Evolutionary conservation across 1,140 invertebrate species (phyloP).

Genomic region (Drosophila varians): DNA sequence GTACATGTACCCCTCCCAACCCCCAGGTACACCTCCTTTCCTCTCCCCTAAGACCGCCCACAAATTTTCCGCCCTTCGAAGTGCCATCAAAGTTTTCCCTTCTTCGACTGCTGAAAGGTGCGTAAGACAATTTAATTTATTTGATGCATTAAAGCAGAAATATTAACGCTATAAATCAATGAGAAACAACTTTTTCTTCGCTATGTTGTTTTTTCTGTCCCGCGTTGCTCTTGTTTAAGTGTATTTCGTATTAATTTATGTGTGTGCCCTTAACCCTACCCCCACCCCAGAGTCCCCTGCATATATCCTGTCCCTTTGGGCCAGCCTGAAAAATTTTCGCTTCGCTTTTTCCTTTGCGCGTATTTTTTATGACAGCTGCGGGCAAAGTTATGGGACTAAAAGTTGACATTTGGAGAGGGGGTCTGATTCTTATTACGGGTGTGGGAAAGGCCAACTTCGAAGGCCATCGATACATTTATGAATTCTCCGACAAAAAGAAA

Average conservation of each 20-base stretch:
- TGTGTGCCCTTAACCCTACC: conserved; percentile 35
- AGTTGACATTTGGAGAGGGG: conserved; percentile 49
- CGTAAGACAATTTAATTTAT: conserved; percentile 82
- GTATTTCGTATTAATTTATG: conserved; percentile 75
- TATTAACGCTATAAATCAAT: conserved; percentile 82
- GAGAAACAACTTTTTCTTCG: conserved; percentile 41
- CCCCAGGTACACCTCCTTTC: too few relatives aligned
- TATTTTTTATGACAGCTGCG: conserved; percentile 72
- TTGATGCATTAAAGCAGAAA: conserved; percentile 80
- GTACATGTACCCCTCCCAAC: neutral
- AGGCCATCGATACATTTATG: conserved; percentile 8
- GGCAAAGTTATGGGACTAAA: conserved; percentile 52
- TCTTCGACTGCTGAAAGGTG: conserved; percentile 63
- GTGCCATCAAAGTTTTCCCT: conserved; percentile 62
- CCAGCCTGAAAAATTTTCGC: conserved; percentile 9
- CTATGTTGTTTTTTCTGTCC: neutral
- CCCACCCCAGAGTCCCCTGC: neutral
- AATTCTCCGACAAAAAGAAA: neutral
- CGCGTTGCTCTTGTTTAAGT: conserved; percentile 17
- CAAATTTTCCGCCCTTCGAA: conserved; percentile 1
- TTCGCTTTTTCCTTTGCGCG: conserved; percentile 19
- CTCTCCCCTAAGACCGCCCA: neutral
- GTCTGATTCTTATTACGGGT: neutral
- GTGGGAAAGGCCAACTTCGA: neutral
- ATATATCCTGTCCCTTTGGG: conserved; percentile 10